Conservation (phyloP, 2,797 vertebrate genomes). For the Leptodactylus fallax region DNA sequence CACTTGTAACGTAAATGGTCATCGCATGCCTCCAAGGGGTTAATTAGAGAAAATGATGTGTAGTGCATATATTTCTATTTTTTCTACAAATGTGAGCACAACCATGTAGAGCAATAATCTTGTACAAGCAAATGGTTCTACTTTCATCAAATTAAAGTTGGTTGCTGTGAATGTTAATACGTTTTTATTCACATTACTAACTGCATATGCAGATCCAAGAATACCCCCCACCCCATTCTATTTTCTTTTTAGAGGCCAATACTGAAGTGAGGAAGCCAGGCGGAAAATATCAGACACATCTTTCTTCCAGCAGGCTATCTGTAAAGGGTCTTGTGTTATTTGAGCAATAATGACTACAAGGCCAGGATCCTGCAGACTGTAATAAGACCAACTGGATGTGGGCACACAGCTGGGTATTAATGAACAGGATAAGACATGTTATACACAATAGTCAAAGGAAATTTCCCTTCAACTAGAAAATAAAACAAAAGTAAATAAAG, state of each 20-base stretch:
- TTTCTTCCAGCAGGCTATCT: slow-evolving; percentile 31
- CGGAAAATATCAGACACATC: slow-evolving; percentile 30
- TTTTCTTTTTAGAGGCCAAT: not conserved
- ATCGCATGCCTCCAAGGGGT: too few relatives aligned
- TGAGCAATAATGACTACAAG: slow-evolving; percentile 39
- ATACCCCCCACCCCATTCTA: not conserved
- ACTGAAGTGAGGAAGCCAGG: slow-evolving; percentile 26
- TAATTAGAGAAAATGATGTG: too few relatives aligned
- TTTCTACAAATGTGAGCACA: not conserved
- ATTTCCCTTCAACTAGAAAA: slow-evolving; percentile 4
- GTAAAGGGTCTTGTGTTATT: slow-evolving; percentile 17
- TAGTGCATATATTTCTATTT: not conserved
- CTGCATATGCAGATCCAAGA: not conserved
- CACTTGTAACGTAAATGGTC: too few relatives aligned
- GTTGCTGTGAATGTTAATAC: slow-evolving; percentile 12
- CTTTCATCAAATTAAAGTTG: not conserved
- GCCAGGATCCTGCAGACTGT: slow-evolving; percentile 40
- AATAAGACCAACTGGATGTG: slow-evolving; percentile 27
- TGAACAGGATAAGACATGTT: slow-evolving; percentile 36
- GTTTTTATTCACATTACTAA: not conserved
- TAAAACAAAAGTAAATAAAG: slow-evolving; percentile 17
- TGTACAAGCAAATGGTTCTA: not conserved
- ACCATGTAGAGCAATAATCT: not conserved
- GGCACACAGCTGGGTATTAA: slow-evolving; percentile 46
- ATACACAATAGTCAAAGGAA: slow-evolving; percentile 2